These are phyloP conservation scores for Catocala nupta DNA, from an alignment of 2,888 invertebrate species.

Conservation along the genomic window DNA sequence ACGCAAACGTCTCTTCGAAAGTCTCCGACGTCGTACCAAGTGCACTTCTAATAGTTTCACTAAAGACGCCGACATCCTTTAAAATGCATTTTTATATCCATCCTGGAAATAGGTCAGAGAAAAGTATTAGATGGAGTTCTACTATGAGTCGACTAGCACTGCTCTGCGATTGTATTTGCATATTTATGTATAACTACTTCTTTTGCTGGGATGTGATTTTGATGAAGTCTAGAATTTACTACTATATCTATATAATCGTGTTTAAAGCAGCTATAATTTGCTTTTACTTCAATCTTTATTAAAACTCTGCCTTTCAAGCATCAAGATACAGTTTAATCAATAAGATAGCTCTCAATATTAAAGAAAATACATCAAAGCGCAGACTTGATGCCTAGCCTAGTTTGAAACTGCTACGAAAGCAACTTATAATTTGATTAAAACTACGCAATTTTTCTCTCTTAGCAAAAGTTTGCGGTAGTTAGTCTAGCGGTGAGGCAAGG, in stretches of 20 bases:
- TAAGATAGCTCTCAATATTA: slow-evolving; percentile 6
- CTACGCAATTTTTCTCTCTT: slow-evolving; percentile 43
- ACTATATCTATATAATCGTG: neutral
- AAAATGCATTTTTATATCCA: slow-evolving; percentile 44
- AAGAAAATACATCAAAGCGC: slow-evolving; percentile 7
- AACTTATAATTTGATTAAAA: slow-evolving; percentile 51
- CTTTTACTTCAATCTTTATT: neutral
- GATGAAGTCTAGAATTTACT: slow-evolving; percentile 34
- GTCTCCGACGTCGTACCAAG: slow-evolving; percentile 29
- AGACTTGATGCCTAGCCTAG: slow-evolving; percentile 9
- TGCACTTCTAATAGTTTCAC: slow-evolving; percentile 42
- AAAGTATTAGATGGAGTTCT: slow-evolving; percentile 35
- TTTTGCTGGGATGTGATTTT: slow-evolving; percentile 46
- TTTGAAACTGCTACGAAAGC: slow-evolving; percentile 25
- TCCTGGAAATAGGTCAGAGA: slow-evolving; percentile 42
- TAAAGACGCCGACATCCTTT: slow-evolving; percentile 39
- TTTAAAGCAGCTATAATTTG: neutral
- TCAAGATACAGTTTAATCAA: slow-evolving; percentile 7
- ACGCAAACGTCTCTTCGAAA: slow-evolving; percentile 66
- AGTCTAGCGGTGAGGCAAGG: slow-evolving; percentile 22
- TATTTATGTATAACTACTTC: slow-evolving; percentile 40
- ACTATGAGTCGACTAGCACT: slow-evolving; percentile 23
- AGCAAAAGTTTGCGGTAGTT: slow-evolving; percentile 37
- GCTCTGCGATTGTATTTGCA: slow-evolving; percentile 40
- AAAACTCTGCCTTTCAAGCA: neutral